Evolutionary conservation across 1,140 invertebrate genomes (phyloP).

Genomic region (Caenorhabditis remanei): DNA sequence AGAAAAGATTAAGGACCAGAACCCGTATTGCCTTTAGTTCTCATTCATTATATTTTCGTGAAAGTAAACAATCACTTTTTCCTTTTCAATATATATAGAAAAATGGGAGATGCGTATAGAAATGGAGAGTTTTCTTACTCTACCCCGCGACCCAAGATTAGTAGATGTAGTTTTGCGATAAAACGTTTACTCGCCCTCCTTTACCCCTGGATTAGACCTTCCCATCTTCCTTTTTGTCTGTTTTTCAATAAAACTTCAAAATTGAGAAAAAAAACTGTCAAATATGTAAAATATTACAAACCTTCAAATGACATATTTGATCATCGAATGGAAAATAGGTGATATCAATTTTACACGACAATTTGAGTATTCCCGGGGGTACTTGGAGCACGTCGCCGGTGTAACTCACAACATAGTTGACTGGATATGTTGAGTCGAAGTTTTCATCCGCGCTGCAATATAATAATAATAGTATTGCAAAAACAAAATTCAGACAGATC

Average conservation of each 20-base stretch:
- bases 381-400: slow-evolving; percentile 75
- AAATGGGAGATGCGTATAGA: not conserved
- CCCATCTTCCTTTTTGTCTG: not conserved
- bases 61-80: slow-evolving; percentile 49
- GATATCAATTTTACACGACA: slow-evolving; percentile 78
- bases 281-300: slow-evolving; percentile 67
- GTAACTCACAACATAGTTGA: slow-evolving; percentile 72
- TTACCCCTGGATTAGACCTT: slow-evolving; percentile 34
- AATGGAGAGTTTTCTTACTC: not conserved
- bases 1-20: slow-evolving; percentile 18
- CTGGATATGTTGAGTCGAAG: slow-evolving; percentile 77
- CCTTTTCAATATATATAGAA: not conserved
- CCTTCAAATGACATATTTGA: slow-evolving; percentile 78
- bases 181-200: slow-evolving; percentile 12
- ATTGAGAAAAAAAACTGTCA: not conserved
- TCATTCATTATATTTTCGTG: slow-evolving; percentile 14
- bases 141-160: slow-evolving; percentile 13
- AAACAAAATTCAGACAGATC: not conserved
- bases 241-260: too few relatives aligned
- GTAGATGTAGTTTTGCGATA: slow-evolving; percentile 53
- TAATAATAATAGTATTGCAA: not conserved
- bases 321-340: slow-evolving; percentile 75
- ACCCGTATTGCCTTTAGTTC: not conserved
- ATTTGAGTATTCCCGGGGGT: slow-evolving; percentile 77
- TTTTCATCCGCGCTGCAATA: slow-evolving; percentile 73